A percentile compares a stretch with the other conserved stretches of the same genome.
phyloP scores from a whole-genome alignment of 2,888 invertebrate genomes.

The Tromatobia lineatoria region DNA sequence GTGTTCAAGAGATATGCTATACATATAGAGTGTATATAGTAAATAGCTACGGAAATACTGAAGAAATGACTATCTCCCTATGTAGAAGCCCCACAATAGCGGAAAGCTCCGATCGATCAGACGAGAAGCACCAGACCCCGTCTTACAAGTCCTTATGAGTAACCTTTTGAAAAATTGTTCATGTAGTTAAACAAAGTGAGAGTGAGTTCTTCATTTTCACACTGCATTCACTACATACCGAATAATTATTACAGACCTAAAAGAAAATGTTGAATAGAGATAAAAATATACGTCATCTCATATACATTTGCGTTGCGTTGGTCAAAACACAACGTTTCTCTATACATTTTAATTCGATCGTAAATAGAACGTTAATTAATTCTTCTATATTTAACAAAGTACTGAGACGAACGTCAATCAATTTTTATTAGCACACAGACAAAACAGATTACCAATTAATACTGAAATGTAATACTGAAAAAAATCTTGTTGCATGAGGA shows the following conservation, averaged over 20 bases:
- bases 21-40: not conserved
- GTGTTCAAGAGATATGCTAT: not conserved
- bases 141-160: constrained; percentile 25
- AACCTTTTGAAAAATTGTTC: constrained; percentile 18
- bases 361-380: no score
- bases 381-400: no score
- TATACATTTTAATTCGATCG: no score
- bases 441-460: no score
- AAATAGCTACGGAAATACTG: constrained; percentile 1
- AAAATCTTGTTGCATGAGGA: no score
- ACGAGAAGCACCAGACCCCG: constrained; percentile 19
- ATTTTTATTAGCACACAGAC: no score
- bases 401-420: no score
- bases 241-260: not conserved
- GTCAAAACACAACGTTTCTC: no score
- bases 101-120: constrained; percentile 29
- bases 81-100: constrained; percentile 20
- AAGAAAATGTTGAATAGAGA: not conserved
- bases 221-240: not conserved
- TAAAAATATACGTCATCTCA: no score
- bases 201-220: not conserved
- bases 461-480: no score
- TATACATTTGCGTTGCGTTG: no score
- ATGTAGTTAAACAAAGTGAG: not conserved
- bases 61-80: not conserved